Evolutionary conservation across 2,888 invertebrate genomes (phyloP), one percentile per base, ranked within the genome.

Genomic region (Cheilosia impressa): DNA sequence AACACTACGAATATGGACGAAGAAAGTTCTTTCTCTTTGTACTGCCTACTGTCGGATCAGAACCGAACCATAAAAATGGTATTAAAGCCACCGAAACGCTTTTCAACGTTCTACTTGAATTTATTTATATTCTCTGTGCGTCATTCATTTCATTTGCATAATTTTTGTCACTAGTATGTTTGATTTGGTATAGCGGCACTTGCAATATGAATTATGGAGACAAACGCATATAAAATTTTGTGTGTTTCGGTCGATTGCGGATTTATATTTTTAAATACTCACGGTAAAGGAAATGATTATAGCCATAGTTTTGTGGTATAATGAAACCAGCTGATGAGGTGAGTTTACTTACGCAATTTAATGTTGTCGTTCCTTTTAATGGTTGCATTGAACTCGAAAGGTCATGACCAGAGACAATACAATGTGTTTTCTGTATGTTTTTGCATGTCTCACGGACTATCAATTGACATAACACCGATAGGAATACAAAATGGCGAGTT

Each of bases 11-110:
- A 62, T 63, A 47, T 50, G 63, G 50, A 22, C 5, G 19, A 38
- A 50, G 47, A 65, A 50, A 50, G 47, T 65, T 45, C n/a, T 45
- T 7, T 45, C 45, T 65, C 63, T 50, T 65, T 65, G 50, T 65
- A 38, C 15, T 38, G 15, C 15, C n/a, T 52, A 50, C 19, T 38
- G 7, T 22, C 10, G 38, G 52, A 22, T 15, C 65, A 52, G 27
- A 27, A 27, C 27, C 6, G 52, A 52, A 65, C 17, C 24, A 52
- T 50, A 22, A 52, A 52, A 15, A 24, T 52, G 22, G 22, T 24
- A 27, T 15, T 13, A 22, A 52, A 13, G 52, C 13, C 9, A 50
- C 13, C 50, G 38, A 17, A 47, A 47, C 17, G 5, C 4, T n/a
- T 7, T 47, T 17, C 22, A 2, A 22, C 24, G 52, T 52, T 15